phyloP scores from a whole-genome alignment of 1,140 invertebrate genomes.

The Arion vulgaris region DNA sequence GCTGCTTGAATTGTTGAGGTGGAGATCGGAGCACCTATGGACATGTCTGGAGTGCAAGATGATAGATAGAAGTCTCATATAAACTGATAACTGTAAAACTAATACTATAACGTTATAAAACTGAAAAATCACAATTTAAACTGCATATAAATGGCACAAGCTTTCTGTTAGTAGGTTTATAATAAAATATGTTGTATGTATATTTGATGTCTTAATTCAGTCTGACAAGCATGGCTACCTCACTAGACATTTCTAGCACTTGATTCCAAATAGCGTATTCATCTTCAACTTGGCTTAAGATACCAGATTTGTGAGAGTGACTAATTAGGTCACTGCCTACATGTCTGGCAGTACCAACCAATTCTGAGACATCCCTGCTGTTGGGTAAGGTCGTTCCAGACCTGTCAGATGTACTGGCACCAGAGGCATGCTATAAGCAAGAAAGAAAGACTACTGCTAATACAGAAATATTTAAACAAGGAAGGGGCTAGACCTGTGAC shows the following conservation, averaged over 20 bases:
- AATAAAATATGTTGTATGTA: too few species aligned
- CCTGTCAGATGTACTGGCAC: background rate
- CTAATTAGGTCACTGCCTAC: background rate
- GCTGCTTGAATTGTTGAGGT: too few species aligned
- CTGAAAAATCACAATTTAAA: too few species aligned
- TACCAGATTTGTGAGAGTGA: background rate
- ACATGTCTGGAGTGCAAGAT: too few species aligned
- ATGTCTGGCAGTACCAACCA: background rate
- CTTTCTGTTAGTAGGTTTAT: too few species aligned
- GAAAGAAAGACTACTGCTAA: background rate
- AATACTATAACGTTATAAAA: too few species aligned
- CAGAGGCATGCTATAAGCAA: conserved; percentile 22
- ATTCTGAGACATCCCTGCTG: background rate
- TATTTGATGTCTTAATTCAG: too few species aligned
- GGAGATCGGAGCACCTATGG: too few species aligned
- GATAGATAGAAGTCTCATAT: too few species aligned
- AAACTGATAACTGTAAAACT: too few species aligned
- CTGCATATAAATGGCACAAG: too few species aligned
- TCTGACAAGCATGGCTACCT: conserved; percentile 7
- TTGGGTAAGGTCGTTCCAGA: background rate
- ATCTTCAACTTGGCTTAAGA: background rate
- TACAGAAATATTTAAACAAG: background rate
- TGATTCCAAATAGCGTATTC: background rate
- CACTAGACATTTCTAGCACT: background rate
- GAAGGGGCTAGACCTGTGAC: background rate